phyloP scores from a whole-genome alignment of 1,140 invertebrate species.

The Homalodisca vitripennis region DNA sequence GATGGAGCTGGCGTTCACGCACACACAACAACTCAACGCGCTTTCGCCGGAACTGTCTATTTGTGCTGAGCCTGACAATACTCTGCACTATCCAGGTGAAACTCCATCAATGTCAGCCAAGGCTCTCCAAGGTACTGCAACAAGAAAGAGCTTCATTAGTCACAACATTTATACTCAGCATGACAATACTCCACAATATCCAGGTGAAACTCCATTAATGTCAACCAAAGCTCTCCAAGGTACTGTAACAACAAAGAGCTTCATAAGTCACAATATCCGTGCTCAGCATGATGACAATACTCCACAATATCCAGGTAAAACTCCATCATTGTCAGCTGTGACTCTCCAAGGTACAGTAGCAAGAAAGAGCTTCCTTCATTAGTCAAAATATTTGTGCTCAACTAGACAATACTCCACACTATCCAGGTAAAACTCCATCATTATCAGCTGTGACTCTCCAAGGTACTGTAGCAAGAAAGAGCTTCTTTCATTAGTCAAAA shows the following conservation, averaged over 20 bases:
- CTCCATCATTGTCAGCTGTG: conserved; percentile 91
- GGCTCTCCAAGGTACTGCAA: conserved; percentile 62
- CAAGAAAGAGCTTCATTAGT: conserved; percentile 39
- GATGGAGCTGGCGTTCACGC: conserved; percentile 29
- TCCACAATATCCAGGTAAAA: conserved; percentile 93
- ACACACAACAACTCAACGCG: conserved; percentile 37
- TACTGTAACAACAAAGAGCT: conserved; percentile 62
- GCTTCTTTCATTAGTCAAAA: too few species aligned
- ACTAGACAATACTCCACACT: conserved; percentile 94
- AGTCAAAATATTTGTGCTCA: too few species aligned
- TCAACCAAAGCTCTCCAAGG: conserved; percentile 65
- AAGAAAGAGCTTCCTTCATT: too few species aligned
- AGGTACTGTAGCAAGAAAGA: conserved; percentile 57
- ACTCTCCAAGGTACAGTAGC: conserved; percentile 61
- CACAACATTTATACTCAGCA: conserved; percentile 87
- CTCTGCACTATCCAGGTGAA: conserved; percentile 92
- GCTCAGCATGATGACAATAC: conserved; percentile 96
- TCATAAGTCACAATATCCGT: too few species aligned
- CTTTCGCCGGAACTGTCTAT: conserved; percentile 55
- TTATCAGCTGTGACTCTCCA: conserved; percentile 72
- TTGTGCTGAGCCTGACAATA: conserved; percentile 96
- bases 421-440: conserved; percentile 97
- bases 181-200: conserved; percentile 95
- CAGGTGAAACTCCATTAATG: conserved; percentile 97
- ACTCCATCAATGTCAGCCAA: conserved; percentile 93